Conservation (phyloP, 2,888 invertebrate species). For the Eupelmus urozonus region DNA sequence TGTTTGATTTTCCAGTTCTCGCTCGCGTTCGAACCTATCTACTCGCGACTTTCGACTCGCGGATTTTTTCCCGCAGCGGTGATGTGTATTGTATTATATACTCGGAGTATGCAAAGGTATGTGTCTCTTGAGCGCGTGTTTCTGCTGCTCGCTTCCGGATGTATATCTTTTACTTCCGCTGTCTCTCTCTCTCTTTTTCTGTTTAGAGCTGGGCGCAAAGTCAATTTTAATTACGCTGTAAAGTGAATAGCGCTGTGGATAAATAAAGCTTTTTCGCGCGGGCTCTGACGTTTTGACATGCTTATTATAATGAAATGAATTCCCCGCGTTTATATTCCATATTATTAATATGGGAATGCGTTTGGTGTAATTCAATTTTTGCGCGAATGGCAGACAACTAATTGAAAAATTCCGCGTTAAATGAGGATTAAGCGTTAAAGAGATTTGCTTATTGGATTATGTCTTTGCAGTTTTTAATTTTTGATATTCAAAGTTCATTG, state of each 20-base stretch:
- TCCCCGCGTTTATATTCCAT: not conserved
- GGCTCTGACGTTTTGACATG: conserved; percentile 11
- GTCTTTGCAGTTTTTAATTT: too few species aligned
- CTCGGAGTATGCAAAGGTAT: too few species aligned
- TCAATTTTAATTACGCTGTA: conserved; percentile 45
- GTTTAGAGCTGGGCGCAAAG: not conserved
- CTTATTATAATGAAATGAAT: conserved; percentile 25
- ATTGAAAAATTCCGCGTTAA: not conserved
- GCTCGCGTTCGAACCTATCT: too few species aligned
- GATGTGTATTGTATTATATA: too few species aligned
- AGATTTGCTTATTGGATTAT: too few species aligned
- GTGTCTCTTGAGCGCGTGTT: not conserved
- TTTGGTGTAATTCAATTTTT: not conserved
- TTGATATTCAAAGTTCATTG: too few species aligned
- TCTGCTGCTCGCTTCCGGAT: conserved; percentile 10
- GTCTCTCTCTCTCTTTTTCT: not conserved
- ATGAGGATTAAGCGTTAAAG: not conserved
- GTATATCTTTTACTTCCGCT: conserved; percentile 20
- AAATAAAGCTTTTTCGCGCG: conserved; percentile 15
- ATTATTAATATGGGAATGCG: not conserved
- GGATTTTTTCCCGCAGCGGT: not conserved
- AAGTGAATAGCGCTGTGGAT: conserved; percentile 25
- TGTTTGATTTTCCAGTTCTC: conserved; percentile 23
- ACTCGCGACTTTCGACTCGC: too few species aligned
- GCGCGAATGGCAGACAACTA: not conserved